Evolutionary conservation across 1,140 invertebrate genomes (phyloP).

Genomic region (Maconellicoccus hirsutus): DNA sequence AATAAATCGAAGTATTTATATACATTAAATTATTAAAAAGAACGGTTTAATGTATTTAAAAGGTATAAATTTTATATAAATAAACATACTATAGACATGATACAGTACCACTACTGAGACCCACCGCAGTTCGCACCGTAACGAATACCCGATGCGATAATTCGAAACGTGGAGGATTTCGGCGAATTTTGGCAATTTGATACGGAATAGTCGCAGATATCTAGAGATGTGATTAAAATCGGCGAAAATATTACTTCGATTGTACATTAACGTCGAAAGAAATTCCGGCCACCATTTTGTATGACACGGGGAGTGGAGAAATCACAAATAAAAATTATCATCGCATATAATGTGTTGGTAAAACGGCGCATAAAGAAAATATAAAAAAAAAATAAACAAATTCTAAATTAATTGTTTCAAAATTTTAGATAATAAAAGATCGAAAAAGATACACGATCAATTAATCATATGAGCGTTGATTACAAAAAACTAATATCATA

Average conservation of each 20-base stretch:
- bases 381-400: too few relatives aligned
- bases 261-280: conserved; percentile 26
- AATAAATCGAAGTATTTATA: too few relatives aligned
- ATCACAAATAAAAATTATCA: background rate
- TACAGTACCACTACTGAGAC: background rate
- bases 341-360: background rate
- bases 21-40: too few relatives aligned
- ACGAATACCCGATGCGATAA: background rate
- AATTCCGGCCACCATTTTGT: conserved; percentile 44
- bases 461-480: background rate
- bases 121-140: background rate
- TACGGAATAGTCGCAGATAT: too few relatives aligned
- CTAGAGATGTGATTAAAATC: background rate
- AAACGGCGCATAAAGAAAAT: too few relatives aligned
- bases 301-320: conserved; percentile 43
- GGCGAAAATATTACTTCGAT: background rate
- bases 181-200: background rate
- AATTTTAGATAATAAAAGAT: too few relatives aligned
- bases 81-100: background rate
- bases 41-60: too few relatives aligned
- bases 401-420: conserved; percentile 15
- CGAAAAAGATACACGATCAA: background rate
- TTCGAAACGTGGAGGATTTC: background rate
- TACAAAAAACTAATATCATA: conserved; percentile 36
- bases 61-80: background rate